Conservation (phyloP, 2,888 invertebrate species). For the Sylvicola cinctus region DNA sequence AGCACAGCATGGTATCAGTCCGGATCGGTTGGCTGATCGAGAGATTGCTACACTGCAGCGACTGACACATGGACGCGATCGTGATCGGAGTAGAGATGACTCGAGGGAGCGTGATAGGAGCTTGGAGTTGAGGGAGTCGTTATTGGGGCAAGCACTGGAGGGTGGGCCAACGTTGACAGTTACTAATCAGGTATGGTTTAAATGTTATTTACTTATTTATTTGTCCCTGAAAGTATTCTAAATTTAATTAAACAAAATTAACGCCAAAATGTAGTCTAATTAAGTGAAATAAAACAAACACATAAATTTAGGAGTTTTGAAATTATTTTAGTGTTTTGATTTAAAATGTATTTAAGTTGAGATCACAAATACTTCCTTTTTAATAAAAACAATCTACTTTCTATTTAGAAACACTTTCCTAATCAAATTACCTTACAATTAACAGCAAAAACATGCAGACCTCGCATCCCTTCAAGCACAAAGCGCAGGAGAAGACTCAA, state of each 20-base stretch:
- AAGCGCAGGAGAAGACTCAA: slow-evolving; percentile 64
- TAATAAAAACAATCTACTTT: too few species aligned
- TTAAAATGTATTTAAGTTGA: too few species aligned
- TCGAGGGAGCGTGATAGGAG: slow-evolving; percentile 38
- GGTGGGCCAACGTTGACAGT: slow-evolving; percentile 35
- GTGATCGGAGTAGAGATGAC: slow-evolving; percentile 14
- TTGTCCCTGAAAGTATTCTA: too few species aligned
- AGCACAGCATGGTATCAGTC: slow-evolving; percentile 32
- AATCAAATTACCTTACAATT: neutral
- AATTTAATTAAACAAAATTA: too few species aligned
- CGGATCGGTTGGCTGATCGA: slow-evolving; percentile 11
- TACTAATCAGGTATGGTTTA: slow-evolving; percentile 3
- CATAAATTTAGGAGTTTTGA: too few species aligned
- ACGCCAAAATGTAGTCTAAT: too few species aligned
- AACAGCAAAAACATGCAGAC: slow-evolving; percentile 31
- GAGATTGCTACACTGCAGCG: neutral
- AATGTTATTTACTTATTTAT: neutral
- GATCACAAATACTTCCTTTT: too few species aligned
- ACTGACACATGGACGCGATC: slow-evolving; percentile 10
- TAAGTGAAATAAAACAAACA: too few species aligned
- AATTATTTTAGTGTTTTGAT: too few species aligned
- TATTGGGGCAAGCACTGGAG: slow-evolving; percentile 59
- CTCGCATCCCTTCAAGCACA: slow-evolving; percentile 36
- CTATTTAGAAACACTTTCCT: neutral
- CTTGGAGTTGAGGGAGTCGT: slow-evolving; percentile 45